Base-by-base conservation (phyloP, 2,113 vertebrate species). In the Tenrec ecaudatus region DNA sequence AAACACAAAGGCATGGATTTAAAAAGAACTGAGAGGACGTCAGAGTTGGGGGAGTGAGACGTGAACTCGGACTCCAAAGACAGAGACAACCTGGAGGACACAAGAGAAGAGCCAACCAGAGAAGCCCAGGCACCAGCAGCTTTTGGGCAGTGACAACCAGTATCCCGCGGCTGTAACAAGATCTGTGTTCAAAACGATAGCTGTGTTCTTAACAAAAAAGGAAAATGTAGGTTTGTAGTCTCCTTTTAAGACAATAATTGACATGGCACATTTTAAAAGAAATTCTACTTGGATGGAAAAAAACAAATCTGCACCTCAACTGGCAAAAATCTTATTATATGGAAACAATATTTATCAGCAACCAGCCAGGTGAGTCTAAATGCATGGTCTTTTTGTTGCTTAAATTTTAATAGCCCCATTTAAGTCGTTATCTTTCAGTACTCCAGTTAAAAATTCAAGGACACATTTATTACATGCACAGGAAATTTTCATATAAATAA, bases 101-200 rank as follows among this genome's bases (percentile, higher is more conserved):
- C 4, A 0, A 33, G 6, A 43, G 53, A 38, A n/a, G 73, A 4
- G 3, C 0, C 69, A 31, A 4, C 2, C 2, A 23, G 31, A 82
- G 31, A 69, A 14, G 11, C 4, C 69, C 73, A 16, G 4, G 4
- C 1, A 10, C 0, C 31, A 25, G 33, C 36, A 22, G 1, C 43
- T 29, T n/a, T 0, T 4, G 1, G 10, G 0, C 1, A n/a, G 15
- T 36, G 22, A 19, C 62, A 31, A 29, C 20, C 10, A n/a, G 47
- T 3, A 31, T 29, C 7, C 40, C 2, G 12, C 0, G 0, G 20
- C 3, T 0, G n/a, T 20, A 3, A n/a, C 36, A 5, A 69, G 66
- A 16, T 36, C 6, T 3, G 17, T 2, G 29, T 40, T 29, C 36
- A 11, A 64, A 60, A 22, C 2, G 1, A 16, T 6, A 19, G 10